Base-by-base conservation (phyloP, 1,140 invertebrate genomes). In the Coptotermes formosanus region DNA sequence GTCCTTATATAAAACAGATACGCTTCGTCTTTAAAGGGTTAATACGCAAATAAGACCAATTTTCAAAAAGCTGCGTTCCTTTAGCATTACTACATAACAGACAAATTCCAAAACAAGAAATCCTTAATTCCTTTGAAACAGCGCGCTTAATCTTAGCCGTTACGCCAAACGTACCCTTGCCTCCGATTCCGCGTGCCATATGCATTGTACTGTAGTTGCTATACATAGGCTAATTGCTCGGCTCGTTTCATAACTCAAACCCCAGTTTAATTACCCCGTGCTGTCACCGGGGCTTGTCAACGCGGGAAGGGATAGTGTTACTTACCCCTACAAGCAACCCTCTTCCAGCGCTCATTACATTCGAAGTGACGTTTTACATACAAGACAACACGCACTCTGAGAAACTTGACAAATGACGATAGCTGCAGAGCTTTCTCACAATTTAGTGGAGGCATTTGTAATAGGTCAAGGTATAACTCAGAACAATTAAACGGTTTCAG, bases 401-500 rank as follows among this genome's bases (percentile, higher is more conserved):
- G 64, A 75, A 75, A 75, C 25, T 75, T 75, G 64, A 75, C 64
- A 75, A 75, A 75, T 30, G 64, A 75, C n/a, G 9, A 75, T n/a
- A 25, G 25, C 0, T 30, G 64, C 25, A n/a, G 25, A 75, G 64
- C 64, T 75, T 75, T 75, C 64, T 75, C 64, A 30, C 64, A 75
- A 75, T 75, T 75, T 75, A 75, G 25, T 75, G 64, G 64, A 75
- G n/a, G n/a, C 64, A 75, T 75, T 75, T 75, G 64, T 75, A 75
- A 75, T 30, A 30, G 64, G 64, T 75, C 64, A 75, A n/a, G 25
- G 64, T 75, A 30, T 14, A 75, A 30, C n/a, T 75, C 52, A 19
- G 14, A 55, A 2, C 14, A 55, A 55, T 4, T 55, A 16, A 55
- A 55, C 0, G 52, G 52, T 12, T 55, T 55, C 52, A 55, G 14